These are phyloP conservation scores for Gambusia yucatana DNA, from an alignment of 2,797 vertebrate genomes.

Conservation along the genomic window DNA sequence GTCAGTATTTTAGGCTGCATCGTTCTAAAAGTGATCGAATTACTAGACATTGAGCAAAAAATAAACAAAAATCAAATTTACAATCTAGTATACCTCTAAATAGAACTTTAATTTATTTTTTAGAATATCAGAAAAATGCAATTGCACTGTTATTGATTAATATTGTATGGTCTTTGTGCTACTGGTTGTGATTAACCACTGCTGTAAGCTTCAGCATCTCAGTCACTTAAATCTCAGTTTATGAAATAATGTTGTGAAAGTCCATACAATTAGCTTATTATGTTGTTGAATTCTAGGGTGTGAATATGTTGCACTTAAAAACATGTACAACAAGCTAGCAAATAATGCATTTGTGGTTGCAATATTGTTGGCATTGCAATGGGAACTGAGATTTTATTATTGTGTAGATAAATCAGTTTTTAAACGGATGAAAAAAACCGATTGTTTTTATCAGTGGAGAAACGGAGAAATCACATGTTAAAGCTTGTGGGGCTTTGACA, in stretches of 20 bases:
- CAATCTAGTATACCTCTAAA: background rate
- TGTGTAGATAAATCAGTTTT: conserved; percentile 9
- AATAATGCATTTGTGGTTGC: background rate
- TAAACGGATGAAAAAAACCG: background rate
- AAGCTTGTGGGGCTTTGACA: background rate
- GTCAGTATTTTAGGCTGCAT: conserved; percentile 8
- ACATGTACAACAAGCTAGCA: background rate
- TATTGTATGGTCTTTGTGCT: background rate
- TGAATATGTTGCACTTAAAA: background rate
- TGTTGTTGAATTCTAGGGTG: background rate
- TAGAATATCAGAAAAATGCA: background rate
- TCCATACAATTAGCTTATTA: background rate
- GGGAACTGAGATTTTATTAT: background rate
- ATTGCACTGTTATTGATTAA: background rate
- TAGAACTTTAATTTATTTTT: background rate
- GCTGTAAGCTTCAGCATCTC: background rate
- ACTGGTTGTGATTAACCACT: background rate
- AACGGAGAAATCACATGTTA: background rate
- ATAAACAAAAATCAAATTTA: background rate
- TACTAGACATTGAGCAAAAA: background rate
- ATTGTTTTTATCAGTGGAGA: too few relatives aligned
- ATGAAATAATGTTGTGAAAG: background rate
- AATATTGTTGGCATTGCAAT: background rate
- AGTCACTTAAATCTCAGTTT: background rate
- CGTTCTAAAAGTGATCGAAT: conserved; percentile 1